Conservation (phyloP, 2,113 vertebrate species). For the Xenus cinereus region DNA sequence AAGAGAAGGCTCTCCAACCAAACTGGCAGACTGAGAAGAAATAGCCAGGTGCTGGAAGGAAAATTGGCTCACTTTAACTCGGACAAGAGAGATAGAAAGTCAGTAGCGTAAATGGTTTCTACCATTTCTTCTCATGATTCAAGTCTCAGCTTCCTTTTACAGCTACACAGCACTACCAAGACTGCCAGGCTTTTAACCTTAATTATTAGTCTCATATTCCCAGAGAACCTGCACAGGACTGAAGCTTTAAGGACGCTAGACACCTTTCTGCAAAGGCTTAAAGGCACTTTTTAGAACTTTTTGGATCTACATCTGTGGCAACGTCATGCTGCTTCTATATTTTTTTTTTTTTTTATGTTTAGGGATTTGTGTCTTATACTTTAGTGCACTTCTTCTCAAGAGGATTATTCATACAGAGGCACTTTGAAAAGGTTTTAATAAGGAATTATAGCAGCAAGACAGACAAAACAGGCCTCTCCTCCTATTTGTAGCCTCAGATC, state of each 20-base stretch:
- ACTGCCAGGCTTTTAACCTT: background rate
- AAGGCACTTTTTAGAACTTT: background rate
- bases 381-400: background rate
- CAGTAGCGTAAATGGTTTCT: background rate
- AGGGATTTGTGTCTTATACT: background rate
- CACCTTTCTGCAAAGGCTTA: background rate
- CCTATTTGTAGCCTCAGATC: background rate
- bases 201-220: background rate
- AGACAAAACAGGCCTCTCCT: background rate
- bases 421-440: background rate
- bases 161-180: background rate
- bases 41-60: background rate
- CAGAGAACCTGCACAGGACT: background rate
- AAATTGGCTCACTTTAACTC: background rate
- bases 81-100: background rate
- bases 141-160: background rate
- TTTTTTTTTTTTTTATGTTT: background rate
- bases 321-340: background rate
- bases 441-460: background rate
- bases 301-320: background rate
- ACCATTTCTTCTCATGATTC: background rate
- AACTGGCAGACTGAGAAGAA: background rate
- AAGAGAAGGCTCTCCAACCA: background rate
- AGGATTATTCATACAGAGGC: background rate
- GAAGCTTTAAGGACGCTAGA: background rate